A percentile compares a stretch with the other conserved stretches of the same genome.
These are phyloP conservation scores for Mylabris sibirica DNA, from an alignment of 2,888 invertebrate genomes.

Conservation along the genomic window DNA sequence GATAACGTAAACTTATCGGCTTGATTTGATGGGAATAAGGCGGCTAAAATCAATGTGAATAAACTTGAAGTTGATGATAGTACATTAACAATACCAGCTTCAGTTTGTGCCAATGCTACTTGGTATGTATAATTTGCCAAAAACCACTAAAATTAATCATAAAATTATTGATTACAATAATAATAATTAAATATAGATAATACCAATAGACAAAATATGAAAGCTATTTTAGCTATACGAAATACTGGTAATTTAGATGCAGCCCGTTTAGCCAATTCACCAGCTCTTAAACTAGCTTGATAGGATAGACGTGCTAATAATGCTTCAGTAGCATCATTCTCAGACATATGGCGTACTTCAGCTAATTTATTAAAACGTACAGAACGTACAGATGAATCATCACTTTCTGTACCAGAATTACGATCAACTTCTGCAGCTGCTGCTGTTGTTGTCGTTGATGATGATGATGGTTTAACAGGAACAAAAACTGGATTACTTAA, in stretches of 20 bases:
- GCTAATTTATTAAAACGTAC: slow-evolving; percentile 87
- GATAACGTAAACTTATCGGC: slow-evolving; percentile 87
- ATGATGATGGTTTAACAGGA: slow-evolving; percentile 76
- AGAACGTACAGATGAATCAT: slow-evolving; percentile 84
- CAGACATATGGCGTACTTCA: slow-evolving; percentile 89
- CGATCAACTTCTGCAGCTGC: slow-evolving; percentile 62
- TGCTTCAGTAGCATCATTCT: slow-evolving; percentile 91
- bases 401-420: slow-evolving; percentile 80
- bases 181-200: slow-evolving; percentile 49
- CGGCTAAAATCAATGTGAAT: slow-evolving; percentile 87
- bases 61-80: slow-evolving; percentile 89
- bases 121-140: slow-evolving; percentile 93
- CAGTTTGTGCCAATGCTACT: slow-evolving; percentile 82
- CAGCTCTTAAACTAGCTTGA: slow-evolving; percentile 86
- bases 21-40: slow-evolving; percentile 82
- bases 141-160: slow-evolving; percentile 81
- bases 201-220: slow-evolving; percentile 86
- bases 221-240: slow-evolving; percentile 82
- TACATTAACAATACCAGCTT: slow-evolving; percentile 87
- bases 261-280: slow-evolving; percentile 77
- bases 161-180: not conserved
- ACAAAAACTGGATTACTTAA: slow-evolving; percentile 90
- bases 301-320: slow-evolving; percentile 92
- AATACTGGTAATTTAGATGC: slow-evolving; percentile 79
- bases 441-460: slow-evolving; percentile 58